These are phyloP conservation scores for Erebia aethiops DNA, from an alignment of 2,888 invertebrate genomes.

Conservation along the genomic window DNA sequence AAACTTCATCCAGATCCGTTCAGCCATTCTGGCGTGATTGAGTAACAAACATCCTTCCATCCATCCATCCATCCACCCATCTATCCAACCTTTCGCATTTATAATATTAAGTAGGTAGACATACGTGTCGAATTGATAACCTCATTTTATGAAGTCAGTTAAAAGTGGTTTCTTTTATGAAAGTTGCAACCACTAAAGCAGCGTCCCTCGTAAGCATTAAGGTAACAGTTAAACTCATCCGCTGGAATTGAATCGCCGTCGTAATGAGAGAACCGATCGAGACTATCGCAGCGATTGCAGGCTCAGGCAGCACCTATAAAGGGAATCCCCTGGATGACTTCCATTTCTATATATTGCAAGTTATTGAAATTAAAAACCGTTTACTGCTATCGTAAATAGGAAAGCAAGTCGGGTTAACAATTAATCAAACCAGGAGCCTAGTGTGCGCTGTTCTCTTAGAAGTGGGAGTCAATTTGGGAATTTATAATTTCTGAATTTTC, in stretches of 20 bases:
- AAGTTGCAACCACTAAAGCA: conserved; percentile 10
- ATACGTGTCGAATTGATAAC: too few relatives aligned
- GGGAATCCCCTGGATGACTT: conserved; percentile 28
- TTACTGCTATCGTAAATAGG: not conserved
- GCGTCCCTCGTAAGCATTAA: conserved; percentile 39
- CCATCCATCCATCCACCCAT: too few relatives aligned
- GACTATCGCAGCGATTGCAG: conserved; percentile 34
- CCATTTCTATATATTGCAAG: conserved; percentile 10
- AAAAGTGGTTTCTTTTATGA: not conserved
- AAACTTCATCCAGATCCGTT: too few relatives aligned
- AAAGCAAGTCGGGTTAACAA: too few relatives aligned
- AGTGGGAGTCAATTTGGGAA: not conserved
- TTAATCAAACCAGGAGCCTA: too few relatives aligned
- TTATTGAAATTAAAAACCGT: conserved; percentile 1
- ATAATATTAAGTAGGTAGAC: too few relatives aligned
- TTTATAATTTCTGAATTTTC: too few relatives aligned
- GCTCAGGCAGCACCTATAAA: conserved; percentile 28
- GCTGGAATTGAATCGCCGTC: conserved; percentile 57
- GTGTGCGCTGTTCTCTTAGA: not conserved
- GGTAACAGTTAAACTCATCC: conserved; percentile 45
- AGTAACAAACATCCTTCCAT: too few relatives aligned
- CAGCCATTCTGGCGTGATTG: too few relatives aligned
- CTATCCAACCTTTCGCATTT: too few relatives aligned
- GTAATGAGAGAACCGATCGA: conserved; percentile 52
- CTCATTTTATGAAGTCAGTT: too few relatives aligned